phyloP scores from a whole-genome alignment of 2,797 vertebrate genomes.

The Acipenser transmontanus region DNA sequence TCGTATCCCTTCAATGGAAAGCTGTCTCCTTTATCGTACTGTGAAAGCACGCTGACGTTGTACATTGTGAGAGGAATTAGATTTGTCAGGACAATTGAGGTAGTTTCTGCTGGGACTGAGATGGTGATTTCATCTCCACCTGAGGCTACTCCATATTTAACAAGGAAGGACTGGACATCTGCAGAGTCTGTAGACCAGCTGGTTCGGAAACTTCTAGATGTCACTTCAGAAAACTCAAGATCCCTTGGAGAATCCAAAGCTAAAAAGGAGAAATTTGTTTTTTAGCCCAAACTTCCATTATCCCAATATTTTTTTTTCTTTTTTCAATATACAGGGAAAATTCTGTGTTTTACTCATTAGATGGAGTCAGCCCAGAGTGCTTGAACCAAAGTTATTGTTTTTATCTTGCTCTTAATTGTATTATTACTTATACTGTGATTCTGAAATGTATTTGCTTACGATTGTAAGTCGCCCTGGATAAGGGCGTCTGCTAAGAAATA shows the following conservation, averaged over 20 bases:
- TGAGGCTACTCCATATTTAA: slow-evolving; percentile 68
- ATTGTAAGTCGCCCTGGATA: too few species aligned
- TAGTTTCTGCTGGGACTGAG: slow-evolving; percentile 69
- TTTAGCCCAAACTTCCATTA: too few species aligned
- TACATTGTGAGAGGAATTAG: slow-evolving; percentile 83
- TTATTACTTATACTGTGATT: too few species aligned
- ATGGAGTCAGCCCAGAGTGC: too few species aligned
- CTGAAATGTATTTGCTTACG: too few species aligned
- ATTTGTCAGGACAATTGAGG: slow-evolving; percentile 63
- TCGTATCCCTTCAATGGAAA: slow-evolving; percentile 69
- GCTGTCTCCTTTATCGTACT: slow-evolving; percentile 79
- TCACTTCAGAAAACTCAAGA: slow-evolving; percentile 76
- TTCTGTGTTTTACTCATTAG: too few species aligned
- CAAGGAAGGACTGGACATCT: slow-evolving; percentile 67
- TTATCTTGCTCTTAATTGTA: too few species aligned
- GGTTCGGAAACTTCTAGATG: slow-evolving; percentile 73
- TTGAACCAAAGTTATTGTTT: too few species aligned
- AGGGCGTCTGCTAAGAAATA: too few species aligned
- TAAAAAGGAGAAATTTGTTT: slow-evolving; percentile 34
- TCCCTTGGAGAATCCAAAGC: slow-evolving; percentile 70
- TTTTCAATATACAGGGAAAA: too few species aligned
- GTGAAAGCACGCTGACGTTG: slow-evolving; percentile 72
- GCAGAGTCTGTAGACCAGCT: slow-evolving; percentile 71
- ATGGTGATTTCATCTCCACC: slow-evolving; percentile 68
- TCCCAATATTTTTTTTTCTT: too few species aligned